Evolutionary conservation across 2,888 invertebrate species (phyloP).

Genomic region (Phyto melanocephala): DNA sequence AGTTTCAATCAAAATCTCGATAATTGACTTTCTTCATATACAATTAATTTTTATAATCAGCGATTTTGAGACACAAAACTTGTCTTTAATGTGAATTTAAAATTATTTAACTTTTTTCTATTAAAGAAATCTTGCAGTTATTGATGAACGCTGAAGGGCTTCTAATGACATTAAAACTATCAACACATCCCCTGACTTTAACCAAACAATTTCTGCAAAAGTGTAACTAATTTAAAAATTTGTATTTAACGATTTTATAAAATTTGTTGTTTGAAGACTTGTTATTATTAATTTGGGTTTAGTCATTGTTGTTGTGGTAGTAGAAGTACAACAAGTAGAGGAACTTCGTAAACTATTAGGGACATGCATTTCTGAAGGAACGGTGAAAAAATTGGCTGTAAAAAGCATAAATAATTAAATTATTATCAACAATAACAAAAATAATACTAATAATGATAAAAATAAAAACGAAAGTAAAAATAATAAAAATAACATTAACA

Average conservation of each 20-base stretch:
- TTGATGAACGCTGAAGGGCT: too few relatives aligned
- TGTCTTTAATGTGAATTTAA: too few relatives aligned
- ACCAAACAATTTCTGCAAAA: too few relatives aligned
- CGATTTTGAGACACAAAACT: too few relatives aligned
- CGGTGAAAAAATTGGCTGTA: constrained; percentile 58
- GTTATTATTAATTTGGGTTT: constrained; percentile 62
- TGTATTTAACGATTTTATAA: constrained; percentile 60
- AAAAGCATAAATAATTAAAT: constrained; percentile 66
- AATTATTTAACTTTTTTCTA: too few relatives aligned
- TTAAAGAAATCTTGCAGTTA: too few relatives aligned
- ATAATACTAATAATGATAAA: constrained; percentile 81
- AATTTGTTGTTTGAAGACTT: constrained; percentile 59
- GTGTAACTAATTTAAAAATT: constrained; percentile 30
- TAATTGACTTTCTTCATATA: too few relatives aligned
- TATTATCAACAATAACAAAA: constrained; percentile 66
- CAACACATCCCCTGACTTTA: too few relatives aligned
- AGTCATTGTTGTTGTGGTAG: constrained; percentile 53
- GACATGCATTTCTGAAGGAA: constrained; percentile 90
- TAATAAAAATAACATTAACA: constrained; percentile 71
- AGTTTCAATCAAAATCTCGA: too few relatives aligned
- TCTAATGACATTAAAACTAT: too few relatives aligned
- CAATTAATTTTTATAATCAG: too few relatives aligned
- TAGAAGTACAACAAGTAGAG: constrained; percentile 46
- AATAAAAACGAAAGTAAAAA: constrained; percentile 65
- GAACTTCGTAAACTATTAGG: constrained; percentile 78